These are phyloP conservation scores for Bilobella aurantiaca DNA, from an alignment of 1,140 invertebrate genomes.

Conservation along the genomic window DNA sequence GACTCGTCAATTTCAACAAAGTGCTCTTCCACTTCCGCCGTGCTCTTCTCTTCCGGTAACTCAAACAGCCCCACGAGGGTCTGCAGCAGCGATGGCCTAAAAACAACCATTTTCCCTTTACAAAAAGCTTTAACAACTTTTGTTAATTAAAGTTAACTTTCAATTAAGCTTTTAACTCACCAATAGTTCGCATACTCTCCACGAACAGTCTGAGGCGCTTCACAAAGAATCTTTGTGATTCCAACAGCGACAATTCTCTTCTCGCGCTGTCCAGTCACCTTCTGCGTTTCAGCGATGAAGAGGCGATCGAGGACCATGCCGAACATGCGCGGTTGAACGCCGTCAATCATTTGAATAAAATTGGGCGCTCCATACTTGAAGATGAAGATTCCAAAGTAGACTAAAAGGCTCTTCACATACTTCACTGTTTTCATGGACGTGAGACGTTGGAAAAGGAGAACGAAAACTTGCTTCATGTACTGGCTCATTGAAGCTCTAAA, in stretches of 20 bases:
- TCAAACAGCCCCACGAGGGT: conserved; percentile 77
- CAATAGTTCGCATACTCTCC: conserved; percentile 56
- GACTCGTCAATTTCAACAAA: conserved; percentile 76
- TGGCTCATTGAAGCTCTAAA: conserved; percentile 4
- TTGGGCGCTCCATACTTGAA: conserved; percentile 61
- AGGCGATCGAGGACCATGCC: conserved; percentile 84
- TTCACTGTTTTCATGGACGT: conserved; percentile 89
- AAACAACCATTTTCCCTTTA: conserved; percentile 11
- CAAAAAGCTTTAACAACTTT: not conserved
- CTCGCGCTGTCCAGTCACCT: conserved; percentile 68
- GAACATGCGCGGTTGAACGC: conserved; percentile 84
- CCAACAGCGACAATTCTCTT: conserved; percentile 82
- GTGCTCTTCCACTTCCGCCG: conserved; percentile 69
- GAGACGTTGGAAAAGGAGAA: conserved; percentile 80
- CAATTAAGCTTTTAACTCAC: conserved; percentile 40
- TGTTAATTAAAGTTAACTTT: not conserved
- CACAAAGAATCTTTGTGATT: conserved; percentile 70
- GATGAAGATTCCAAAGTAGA: conserved; percentile 78
- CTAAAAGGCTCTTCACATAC: conserved; percentile 75
- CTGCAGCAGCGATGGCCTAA: conserved; percentile 51
- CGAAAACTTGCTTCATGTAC: conserved; percentile 55
- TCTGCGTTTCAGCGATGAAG: conserved; percentile 72
- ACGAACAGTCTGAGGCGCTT: conserved; percentile 54
- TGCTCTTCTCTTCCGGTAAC: conserved; percentile 67
- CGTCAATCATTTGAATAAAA: conserved; percentile 68